Evolutionary conservation across 1,140 invertebrate species (phyloP), one percentile per base, ranked within the genome.

Genomic region (Sitobion miscanthi): DNA sequence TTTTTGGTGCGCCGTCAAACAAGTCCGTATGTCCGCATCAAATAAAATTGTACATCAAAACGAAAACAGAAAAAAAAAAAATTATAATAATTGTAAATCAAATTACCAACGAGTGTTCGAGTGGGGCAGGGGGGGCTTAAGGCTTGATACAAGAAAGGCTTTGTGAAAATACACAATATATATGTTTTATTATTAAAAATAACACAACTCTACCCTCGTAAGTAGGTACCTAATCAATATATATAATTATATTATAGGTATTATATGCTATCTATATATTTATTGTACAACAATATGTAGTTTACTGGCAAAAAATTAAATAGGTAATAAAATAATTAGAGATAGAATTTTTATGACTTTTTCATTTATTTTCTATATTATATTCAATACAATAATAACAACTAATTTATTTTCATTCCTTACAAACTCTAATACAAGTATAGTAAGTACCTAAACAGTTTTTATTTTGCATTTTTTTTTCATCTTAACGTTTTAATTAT

Each of bases 1-100:
- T 93, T 93, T 69, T 93, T 85, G 91, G 91, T 93, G 91, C 91
- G 77, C 91, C 91, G 52, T 93, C 91, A 54, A 93, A 93, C 82
- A 85, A 93, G 82, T 93, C 91, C 91, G n/a, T 85, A 62, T 30
- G 52, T 85, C 91, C 91, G 91, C 91, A 85, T 93, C 91, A 93
- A 94, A 94, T 94, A 94, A 94, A 94, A 94, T 94, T 94, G 94
- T 93, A 94, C 94, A 94, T 94, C 94, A 94, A 94, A 94, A 94
- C 94, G 94, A 94, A 94, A 94, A 93, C 87, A 88, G 83, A 94
- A 88, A 93, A 90, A 83, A 94, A 93, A 87, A 77, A 94, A 94
- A 90, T 93, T 93, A 94, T 93, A 93, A 93, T 93, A 93, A 93
- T 83, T 49, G 69, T 91, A 93, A 83, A 90, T 42, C 30, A 93